Evolutionary conservation across 1,140 invertebrate species (phyloP).

Genomic region (Prorops nasuta): DNA sequence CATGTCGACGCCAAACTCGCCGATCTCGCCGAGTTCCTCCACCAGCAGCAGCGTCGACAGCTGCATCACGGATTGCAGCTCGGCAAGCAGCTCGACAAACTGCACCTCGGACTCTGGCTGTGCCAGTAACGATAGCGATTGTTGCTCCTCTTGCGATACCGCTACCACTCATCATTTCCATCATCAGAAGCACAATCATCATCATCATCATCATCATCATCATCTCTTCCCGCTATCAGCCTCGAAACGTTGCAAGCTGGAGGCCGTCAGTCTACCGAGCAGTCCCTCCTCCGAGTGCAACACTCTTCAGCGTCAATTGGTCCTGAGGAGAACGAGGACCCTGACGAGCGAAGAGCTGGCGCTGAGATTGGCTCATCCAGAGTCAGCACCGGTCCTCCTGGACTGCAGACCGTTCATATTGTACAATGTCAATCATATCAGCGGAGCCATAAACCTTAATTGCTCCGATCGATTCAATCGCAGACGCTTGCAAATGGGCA

Average conservation of each 20-base stretch:
- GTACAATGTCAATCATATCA: conserved; percentile 71
- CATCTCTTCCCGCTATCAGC: conserved; percentile 24
- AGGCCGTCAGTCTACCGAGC: conserved; percentile 59
- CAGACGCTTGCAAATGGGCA: conserved; percentile 67
- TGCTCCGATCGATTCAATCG: conserved; percentile 74
- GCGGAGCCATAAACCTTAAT: conserved; percentile 73
- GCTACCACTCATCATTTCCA: conserved; percentile 8
- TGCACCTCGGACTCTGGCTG: conserved; percentile 18
- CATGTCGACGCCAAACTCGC: conserved; percentile 22
- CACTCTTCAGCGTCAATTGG: conserved; percentile 57
- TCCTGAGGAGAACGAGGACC: conserved; percentile 43
- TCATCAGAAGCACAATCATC: conserved; percentile 26
- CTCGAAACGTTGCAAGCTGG: conserved; percentile 62
- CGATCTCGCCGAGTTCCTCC: conserved; percentile 25
- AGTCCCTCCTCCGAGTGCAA: conserved; percentile 61
- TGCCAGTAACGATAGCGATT: not conserved
- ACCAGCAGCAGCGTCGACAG: conserved; percentile 19
- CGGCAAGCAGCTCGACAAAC: conserved; percentile 15
- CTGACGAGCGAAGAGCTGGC: conserved; percentile 41
- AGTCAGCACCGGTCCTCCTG: conserved; percentile 58
- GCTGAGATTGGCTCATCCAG: conserved; percentile 11
- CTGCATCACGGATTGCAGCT: conserved; percentile 14
- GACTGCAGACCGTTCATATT: conserved; percentile 74
- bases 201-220: conserved; percentile 26
- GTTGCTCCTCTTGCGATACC: conserved; percentile 15